These are phyloP conservation scores for Aphidoletes aphidimyza DNA, from an alignment of 2,888 invertebrate genomes.

Conservation along the genomic window DNA sequence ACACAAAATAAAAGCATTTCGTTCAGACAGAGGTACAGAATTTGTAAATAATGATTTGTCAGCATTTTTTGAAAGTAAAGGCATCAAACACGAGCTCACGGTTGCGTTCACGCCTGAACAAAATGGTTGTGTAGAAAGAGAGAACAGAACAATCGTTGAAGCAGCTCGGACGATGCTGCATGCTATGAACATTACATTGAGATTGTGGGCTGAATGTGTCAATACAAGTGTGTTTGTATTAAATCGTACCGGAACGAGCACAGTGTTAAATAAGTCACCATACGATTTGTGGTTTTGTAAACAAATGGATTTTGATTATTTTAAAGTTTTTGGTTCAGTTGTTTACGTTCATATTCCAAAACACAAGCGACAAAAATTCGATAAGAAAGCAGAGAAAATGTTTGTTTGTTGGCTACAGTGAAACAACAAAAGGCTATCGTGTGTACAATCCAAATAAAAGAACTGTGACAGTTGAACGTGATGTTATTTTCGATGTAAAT, in stretches of 20 bases:
- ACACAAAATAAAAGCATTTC: slow-evolving; percentile 54
- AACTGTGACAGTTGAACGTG: neutral
- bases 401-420: neutral
- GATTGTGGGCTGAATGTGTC: slow-evolving; percentile 58
- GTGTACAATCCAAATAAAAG: neutral
- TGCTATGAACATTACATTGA: slow-evolving; percentile 56
- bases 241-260: slow-evolving; percentile 55
- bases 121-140: slow-evolving; percentile 32
- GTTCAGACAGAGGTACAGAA: slow-evolving; percentile 57
- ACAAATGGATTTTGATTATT: neutral
- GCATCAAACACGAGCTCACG: slow-evolving; percentile 56
- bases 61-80: slow-evolving; percentile 53
- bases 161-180: slow-evolving; percentile 58
- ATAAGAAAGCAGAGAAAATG: neutral
- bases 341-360: neutral
- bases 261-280: neutral
- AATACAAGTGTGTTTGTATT: slow-evolving; percentile 58
- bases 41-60: slow-evolving; percentile 54
- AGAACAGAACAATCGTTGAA: slow-evolving; percentile 58
- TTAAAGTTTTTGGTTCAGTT: neutral
- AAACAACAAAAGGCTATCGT: neutral
- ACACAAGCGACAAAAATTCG: neutral
- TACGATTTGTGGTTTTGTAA: neutral
- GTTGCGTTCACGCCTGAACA: slow-evolving; percentile 49
- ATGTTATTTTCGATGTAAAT: neutral